Evolutionary conservation across 1,140 invertebrate genomes (phyloP).

Genomic region (Araneus ventricosus): DNA sequence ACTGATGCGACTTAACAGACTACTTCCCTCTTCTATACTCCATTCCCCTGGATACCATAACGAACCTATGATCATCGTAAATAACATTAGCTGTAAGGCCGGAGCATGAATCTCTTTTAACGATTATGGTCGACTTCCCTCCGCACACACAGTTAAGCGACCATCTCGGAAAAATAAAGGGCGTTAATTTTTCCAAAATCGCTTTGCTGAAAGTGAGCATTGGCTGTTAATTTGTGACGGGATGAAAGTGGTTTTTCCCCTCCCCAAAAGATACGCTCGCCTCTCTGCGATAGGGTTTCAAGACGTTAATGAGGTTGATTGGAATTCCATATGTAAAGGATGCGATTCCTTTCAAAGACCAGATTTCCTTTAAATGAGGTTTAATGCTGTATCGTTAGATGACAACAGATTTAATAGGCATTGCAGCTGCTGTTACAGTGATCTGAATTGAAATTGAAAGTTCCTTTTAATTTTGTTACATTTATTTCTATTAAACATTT

Average conservation of each 20-base stretch:
- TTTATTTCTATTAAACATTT: no score
- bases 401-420: no score
- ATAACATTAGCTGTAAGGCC: conserved; percentile 30
- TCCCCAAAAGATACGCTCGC: not conserved
- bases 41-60: conserved; percentile 34
- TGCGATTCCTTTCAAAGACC: not conserved
- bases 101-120: conserved; percentile 29
- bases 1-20: conserved; percentile 1
- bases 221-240: conserved; percentile 34
- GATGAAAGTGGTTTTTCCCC: not conserved
- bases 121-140: conserved; percentile 4
- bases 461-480: no score
- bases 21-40: not conserved
- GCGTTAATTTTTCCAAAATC: conserved; percentile 50
- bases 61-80: conserved; percentile 28
- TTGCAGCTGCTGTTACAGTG: no score
- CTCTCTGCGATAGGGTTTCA: not conserved
- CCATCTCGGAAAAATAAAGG: conserved; percentile 20
- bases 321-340: not conserved
- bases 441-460: no score
- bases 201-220: conserved; percentile 30
- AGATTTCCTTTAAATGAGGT: no score
- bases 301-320: not conserved
- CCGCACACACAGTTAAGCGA: not conserved
- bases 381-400: no score